Evolutionary conservation across 2,113 vertebrate species (phyloP).

Genomic region (Phalacrocorax aristotelis): DNA sequence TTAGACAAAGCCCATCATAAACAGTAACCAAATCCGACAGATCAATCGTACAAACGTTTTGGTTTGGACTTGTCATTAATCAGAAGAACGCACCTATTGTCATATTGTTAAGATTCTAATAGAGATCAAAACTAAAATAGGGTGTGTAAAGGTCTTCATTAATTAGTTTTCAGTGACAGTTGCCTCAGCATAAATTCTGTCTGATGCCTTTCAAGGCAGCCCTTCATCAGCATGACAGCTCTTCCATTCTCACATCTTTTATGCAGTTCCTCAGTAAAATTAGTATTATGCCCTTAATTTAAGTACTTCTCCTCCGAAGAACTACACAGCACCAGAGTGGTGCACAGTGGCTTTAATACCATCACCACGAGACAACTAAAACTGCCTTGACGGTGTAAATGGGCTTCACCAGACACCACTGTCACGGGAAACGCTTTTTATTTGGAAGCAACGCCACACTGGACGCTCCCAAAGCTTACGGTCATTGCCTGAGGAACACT

Average conservation of each 20-base stretch:
- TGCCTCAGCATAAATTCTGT: constrained; percentile 11
- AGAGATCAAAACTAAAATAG: background rate
- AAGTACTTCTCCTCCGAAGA: background rate
- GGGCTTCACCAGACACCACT: background rate
- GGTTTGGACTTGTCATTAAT: background rate
- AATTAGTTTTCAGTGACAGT: constrained; percentile 5
- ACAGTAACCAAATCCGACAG: background rate
- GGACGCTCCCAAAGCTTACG: background rate
- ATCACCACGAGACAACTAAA: background rate
- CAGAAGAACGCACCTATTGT: background rate
- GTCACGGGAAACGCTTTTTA: background rate
- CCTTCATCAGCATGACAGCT: background rate
- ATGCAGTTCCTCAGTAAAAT: background rate
- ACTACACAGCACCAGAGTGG: background rate
- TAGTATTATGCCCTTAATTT: background rate
- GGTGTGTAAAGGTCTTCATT: background rate
- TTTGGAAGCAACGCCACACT: background rate
- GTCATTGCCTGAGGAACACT: background rate
- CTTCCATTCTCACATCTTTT: background rate
- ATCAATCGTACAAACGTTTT: background rate
- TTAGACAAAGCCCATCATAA: background rate
- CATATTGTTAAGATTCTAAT: constrained; percentile 5
- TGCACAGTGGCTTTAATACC: background rate
- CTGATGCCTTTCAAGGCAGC: background rate
- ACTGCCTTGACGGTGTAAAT: background rate